A percentile compares a stretch with the other conserved stretches of the same genome.
Conservation (phyloP, 1,140 invertebrate species). For the Panagrolaimus sp. region DNA sequence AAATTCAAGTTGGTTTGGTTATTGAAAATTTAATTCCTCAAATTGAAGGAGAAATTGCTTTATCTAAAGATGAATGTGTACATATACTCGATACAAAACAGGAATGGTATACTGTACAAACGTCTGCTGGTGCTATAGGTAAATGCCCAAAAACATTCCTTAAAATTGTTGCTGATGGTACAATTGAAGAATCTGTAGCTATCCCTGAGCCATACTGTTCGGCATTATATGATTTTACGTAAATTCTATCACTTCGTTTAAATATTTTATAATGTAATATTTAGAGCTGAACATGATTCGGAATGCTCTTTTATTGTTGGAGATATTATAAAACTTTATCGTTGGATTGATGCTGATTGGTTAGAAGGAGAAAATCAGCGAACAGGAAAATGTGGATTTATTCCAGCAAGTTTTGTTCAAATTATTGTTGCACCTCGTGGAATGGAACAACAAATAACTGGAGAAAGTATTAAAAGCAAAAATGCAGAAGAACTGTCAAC, state of each 20-base stretch:
- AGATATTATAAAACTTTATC: neutral
- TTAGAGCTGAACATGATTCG: neutral
- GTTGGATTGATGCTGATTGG: conserved; percentile 3
- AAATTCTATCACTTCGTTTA: neutral
- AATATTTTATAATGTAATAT: neutral
- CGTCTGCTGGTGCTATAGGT: neutral
- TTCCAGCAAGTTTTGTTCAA: conserved; percentile 13
- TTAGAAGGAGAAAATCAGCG: neutral
- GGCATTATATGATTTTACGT: conserved; percentile 10
- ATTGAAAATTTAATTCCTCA: neutral
- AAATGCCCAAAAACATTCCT: neutral
- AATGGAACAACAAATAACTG: neutral
- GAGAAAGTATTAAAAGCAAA: neutral
- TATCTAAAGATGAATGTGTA: neutral
- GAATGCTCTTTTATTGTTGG: neutral
- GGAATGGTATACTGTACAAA: neutral
- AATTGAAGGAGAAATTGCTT: neutral
- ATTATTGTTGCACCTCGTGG: neutral
- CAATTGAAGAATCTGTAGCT: neutral
- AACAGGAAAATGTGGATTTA: neutral
- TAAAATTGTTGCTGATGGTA: too few species aligned
- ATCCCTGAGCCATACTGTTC: neutral
- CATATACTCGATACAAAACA: neutral
- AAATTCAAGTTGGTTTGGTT: neutral
- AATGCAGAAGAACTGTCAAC: neutral